Evolutionary conservation across 2,888 invertebrate genomes (phyloP).

Genomic region (Gryllus longicercus): DNA sequence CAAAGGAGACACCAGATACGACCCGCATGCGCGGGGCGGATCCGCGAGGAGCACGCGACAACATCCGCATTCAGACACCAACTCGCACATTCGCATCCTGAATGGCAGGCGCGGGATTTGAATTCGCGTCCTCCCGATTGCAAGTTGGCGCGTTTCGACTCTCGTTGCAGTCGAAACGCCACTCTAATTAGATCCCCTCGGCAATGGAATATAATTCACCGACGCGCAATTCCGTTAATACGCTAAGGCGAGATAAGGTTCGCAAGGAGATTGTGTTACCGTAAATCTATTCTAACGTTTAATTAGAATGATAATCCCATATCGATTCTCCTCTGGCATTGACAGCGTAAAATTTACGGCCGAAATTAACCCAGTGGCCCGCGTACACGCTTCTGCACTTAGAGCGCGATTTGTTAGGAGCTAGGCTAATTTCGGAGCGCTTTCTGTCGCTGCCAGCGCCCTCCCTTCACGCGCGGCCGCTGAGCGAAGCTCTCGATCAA

Average conservation of each 20-base stretch:
- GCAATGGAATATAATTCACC: background rate
- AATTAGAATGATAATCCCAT: slow-evolving; percentile 10
- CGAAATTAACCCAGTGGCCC: slow-evolving; percentile 17
- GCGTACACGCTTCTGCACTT: background rate
- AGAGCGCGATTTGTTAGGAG: background rate
- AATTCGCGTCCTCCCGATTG: no score
- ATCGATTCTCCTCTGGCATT: background rate
- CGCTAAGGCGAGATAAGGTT: slow-evolving; percentile 1
- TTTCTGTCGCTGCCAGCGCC: background rate
- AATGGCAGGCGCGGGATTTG: no score
- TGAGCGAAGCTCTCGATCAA: no score
- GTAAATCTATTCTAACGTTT: slow-evolving; percentile 17
- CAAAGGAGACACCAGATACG: no score
- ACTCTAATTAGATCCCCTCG: background rate
- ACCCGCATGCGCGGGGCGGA: no score
- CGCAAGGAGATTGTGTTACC: slow-evolving; percentile 10
- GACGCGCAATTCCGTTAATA: background rate
- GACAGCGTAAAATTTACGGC: slow-evolving; percentile 1
- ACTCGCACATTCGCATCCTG: no score
- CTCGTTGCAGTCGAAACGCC: background rate
- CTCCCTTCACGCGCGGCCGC: no score
- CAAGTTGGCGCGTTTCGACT: no score
- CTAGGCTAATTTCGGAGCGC: background rate
- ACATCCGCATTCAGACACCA: no score
- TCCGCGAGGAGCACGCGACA: no score